phyloP scores from a whole-genome alignment of 2,113 vertebrate species.

The Orycteropus afer region DNA sequence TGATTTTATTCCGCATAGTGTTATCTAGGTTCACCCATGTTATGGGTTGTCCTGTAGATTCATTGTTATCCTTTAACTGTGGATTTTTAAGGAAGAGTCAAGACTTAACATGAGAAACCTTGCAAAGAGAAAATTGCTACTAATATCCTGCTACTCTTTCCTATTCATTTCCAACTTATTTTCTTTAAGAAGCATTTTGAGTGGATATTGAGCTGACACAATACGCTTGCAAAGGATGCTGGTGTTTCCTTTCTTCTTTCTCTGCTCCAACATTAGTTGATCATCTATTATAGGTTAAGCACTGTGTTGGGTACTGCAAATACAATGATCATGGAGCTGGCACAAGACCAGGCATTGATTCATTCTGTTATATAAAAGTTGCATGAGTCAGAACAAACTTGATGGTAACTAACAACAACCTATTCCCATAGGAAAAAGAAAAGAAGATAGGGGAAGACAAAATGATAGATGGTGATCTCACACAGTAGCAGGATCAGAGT shows the following conservation, averaged over 20 bases:
- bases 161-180: neutral
- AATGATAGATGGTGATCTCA: neutral
- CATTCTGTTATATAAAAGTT: no score
- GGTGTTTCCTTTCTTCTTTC: neutral
- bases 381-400: no score
- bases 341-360: no score
- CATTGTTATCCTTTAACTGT: no score
- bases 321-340: no score
- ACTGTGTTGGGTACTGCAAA: neutral
- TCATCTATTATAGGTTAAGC: neutral
- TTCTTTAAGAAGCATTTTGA: neutral
- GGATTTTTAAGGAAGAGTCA: no score
- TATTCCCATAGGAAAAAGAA: neutral
- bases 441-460: neutral
- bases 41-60: no score
- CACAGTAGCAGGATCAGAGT: neutral
- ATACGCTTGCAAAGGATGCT: neutral
- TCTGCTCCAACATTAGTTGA: neutral
- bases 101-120: neutral
- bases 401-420: no score
- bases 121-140: neutral
- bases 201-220: neutral
- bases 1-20: no score
- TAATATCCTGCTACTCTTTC: neutral
- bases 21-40: no score